phyloP scores from a whole-genome alignment of 1,140 invertebrate species.

The Vanessa tameamea region DNA sequence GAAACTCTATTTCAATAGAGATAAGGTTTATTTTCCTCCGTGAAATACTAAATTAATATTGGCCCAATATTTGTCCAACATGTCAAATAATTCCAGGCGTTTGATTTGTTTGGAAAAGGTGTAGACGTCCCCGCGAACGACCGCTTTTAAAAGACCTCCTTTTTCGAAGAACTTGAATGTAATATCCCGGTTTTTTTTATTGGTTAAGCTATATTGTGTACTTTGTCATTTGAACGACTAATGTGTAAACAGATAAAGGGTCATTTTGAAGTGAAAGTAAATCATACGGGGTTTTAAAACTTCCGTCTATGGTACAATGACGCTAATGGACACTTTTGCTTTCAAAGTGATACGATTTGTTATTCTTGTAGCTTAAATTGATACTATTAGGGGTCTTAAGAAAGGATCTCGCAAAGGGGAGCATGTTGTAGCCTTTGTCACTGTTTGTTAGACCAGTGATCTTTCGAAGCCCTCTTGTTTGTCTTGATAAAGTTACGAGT shows the following conservation, averaged over 20 bases:
- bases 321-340: slow-evolving; percentile 43
- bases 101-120: slow-evolving; percentile 64
- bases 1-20: slow-evolving; percentile 4
- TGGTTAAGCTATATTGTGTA: slow-evolving; percentile 45
- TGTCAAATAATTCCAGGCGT: slow-evolving; percentile 61
- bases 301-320: slow-evolving; percentile 31
- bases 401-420: slow-evolving; percentile 13
- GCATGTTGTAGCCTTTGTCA: background rate
- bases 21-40: slow-evolving; percentile 33
- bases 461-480: background rate
- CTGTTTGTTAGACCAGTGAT: slow-evolving; percentile 6
- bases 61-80: slow-evolving; percentile 52
- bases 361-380: slow-evolving; percentile 31
- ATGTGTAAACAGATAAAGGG: slow-evolving; percentile 63
- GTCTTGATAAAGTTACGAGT: background rate
- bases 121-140: slow-evolving; percentile 45
- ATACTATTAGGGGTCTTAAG: slow-evolving; percentile 23
- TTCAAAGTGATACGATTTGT: slow-evolving; percentile 36
- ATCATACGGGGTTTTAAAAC: slow-evolving; percentile 47
- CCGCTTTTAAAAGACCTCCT: slow-evolving; percentile 39
- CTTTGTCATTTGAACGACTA: slow-evolving; percentile 60
- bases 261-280: slow-evolving; percentile 54
- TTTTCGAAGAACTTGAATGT: slow-evolving; percentile 23
- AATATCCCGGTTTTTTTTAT: slow-evolving; percentile 11
- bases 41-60: slow-evolving; percentile 35